phyloP scores from a whole-genome alignment of 2,888 invertebrate species.

The Pandemis corylana region DNA sequence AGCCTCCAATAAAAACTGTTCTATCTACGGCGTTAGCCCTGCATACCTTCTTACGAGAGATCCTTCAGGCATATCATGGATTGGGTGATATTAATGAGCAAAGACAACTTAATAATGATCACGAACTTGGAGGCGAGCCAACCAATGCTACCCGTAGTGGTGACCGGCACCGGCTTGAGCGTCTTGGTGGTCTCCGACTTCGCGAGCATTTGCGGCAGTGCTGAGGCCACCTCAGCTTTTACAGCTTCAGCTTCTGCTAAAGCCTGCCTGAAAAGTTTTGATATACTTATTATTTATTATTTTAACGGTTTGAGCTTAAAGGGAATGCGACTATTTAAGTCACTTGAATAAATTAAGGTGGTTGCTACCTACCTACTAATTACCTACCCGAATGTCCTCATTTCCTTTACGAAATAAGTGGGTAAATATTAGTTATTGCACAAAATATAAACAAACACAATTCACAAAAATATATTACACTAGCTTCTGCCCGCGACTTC shows the following conservation, averaged over 20 bases:
- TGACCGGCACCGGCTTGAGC: slow-evolving; percentile 75
- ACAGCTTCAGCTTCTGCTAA: slow-evolving; percentile 60
- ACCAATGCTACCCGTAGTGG: slow-evolving; percentile 70
- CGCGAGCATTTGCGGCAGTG: slow-evolving; percentile 54
- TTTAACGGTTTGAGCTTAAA: too few species aligned
- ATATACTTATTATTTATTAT: too few species aligned
- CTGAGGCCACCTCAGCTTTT: slow-evolving; percentile 57
- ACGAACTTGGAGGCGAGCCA: slow-evolving; percentile 72
- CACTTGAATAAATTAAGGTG: too few species aligned
- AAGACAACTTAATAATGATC: slow-evolving; percentile 27
- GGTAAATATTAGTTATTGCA: too few species aligned
- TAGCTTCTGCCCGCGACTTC: too few species aligned
- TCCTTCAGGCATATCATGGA: not conserved
- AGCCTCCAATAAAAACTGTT: too few species aligned
- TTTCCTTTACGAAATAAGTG: too few species aligned
- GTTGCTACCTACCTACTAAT: too few species aligned
- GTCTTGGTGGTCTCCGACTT: slow-evolving; percentile 58
- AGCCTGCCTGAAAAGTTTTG: slow-evolving; percentile 53
- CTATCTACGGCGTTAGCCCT: not conserved
- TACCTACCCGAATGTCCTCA: too few species aligned
- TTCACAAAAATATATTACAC: too few species aligned
- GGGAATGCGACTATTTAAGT: too few species aligned
- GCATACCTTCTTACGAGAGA: not conserved
- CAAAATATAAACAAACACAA: too few species aligned
- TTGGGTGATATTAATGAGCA: not conserved